Evolutionary conservation across 2,888 invertebrate genomes (phyloP).

Genomic region (Aphidius colemani): DNA sequence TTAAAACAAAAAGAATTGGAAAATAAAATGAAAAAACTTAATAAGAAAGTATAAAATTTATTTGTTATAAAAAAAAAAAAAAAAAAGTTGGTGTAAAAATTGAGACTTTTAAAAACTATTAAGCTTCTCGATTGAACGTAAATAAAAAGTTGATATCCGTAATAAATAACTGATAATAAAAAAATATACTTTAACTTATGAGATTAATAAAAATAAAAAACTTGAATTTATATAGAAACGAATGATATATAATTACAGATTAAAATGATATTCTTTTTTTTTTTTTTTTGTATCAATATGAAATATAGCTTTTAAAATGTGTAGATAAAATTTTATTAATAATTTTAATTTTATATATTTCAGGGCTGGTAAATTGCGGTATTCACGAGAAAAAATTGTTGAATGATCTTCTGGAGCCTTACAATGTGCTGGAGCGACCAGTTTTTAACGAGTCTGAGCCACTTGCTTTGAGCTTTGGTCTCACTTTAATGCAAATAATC

Average conservation of each 20-base stretch:
- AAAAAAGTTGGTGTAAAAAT: not conserved
- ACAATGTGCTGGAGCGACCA: constrained; percentile 93
- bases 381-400: constrained; percentile 90
- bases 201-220: constrained; percentile 2
- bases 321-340: too few relatives aligned
- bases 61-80: constrained; percentile 6
- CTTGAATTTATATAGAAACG: too few relatives aligned
- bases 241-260: too few relatives aligned
- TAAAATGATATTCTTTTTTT: too few relatives aligned
- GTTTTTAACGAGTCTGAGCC: constrained; percentile 96
- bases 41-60: constrained; percentile 1
- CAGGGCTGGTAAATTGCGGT: constrained; percentile 75
- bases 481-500: constrained; percentile 97
- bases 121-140: not conserved
- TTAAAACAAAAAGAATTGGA: not conserved
- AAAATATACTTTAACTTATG: not conserved
- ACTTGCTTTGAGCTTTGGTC: constrained; percentile 92
- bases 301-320: too few relatives aligned
- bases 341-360: too few relatives aligned
- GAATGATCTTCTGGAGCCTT: constrained; percentile 87
- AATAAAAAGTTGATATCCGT: not conserved
- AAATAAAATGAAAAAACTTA: not conserved
- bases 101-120: constrained; percentile 3
- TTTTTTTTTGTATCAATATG: too few relatives aligned
- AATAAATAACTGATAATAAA: constrained; percentile 1